Conservation (phyloP, 1,140 invertebrate genomes). For the Leptonema lineaticorne region DNA sequence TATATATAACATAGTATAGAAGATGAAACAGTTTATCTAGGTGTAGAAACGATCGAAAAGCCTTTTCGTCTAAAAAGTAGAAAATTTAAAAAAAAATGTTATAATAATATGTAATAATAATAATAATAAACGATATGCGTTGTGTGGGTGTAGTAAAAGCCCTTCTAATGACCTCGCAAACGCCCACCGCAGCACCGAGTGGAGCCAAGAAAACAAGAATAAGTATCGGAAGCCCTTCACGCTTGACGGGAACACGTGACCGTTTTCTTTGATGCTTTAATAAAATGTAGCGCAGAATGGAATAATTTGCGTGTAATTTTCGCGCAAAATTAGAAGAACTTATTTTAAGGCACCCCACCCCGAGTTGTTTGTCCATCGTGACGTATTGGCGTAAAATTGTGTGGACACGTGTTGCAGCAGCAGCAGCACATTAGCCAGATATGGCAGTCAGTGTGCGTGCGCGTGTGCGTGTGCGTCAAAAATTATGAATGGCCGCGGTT, state of each 20-base stretch:
- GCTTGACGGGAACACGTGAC: too few relatives aligned
- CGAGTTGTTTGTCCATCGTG: neutral
- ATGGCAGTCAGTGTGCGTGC: too few relatives aligned
- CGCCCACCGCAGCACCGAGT: conserved; percentile 9
- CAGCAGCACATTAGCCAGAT: too few relatives aligned
- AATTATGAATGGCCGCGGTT: neutral
- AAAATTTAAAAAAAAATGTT: neutral
- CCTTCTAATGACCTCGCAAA: conserved; percentile 28
- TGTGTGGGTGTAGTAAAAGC: conserved; percentile 15
- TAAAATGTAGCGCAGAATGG: too few relatives aligned
- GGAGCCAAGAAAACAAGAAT: too few relatives aligned
- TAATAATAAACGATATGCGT: neutral
- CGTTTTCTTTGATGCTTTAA: too few relatives aligned
- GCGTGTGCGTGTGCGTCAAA: neutral
- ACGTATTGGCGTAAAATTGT: neutral
- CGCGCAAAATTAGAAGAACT: neutral
- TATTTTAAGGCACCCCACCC: neutral
- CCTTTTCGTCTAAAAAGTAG: neutral
- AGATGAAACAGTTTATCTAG: too few relatives aligned
- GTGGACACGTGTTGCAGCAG: too few relatives aligned
- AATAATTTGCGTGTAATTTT: neutral
- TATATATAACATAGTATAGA: too few relatives aligned
- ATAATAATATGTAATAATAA: neutral
- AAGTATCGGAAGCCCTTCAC: too few relatives aligned
- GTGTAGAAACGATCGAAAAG: neutral